These are phyloP conservation scores for Balanococcus diminutus DNA, from an alignment of 2,888 invertebrate genomes.

Conservation along the genomic window DNA sequence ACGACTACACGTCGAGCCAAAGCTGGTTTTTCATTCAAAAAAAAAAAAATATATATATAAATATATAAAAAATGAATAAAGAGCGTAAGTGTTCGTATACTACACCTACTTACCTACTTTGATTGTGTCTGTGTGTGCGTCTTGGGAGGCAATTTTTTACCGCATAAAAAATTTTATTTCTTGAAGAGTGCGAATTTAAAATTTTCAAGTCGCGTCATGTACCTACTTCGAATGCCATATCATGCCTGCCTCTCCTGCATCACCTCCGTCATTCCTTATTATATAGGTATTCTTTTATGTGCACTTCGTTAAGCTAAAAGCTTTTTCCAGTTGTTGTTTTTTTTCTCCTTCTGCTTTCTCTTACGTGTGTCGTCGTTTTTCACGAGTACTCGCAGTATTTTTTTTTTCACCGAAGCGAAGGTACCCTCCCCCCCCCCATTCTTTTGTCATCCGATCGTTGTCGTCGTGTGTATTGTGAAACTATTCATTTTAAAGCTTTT, in stretches of 20 bases:
- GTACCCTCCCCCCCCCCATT: background rate
- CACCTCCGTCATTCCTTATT: background rate
- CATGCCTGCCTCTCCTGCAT: background rate
- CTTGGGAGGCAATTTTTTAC: background rate
- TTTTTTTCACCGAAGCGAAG: background rate
- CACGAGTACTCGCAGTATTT: background rate
- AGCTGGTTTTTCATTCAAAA: background rate
- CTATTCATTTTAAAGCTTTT: background rate
- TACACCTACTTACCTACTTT: background rate
- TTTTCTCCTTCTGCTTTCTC: background rate
- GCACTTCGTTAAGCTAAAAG: conserved; percentile 11
- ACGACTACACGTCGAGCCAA: background rate
- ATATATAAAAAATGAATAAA: background rate
- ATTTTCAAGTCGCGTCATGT: background rate
- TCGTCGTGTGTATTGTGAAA: background rate
- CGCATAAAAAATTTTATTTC: background rate
- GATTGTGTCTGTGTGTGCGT: background rate
- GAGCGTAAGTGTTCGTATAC: background rate
- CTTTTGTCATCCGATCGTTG: background rate
- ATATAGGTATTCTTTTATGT: background rate
- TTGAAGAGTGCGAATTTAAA: background rate
- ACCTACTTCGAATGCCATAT: background rate
- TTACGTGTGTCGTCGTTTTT: background rate
- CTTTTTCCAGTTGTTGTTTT: background rate
- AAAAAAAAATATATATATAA: background rate